phyloP scores from a whole-genome alignment of 2,888 invertebrate species.

The Caenorhabditis angaria region DNA sequence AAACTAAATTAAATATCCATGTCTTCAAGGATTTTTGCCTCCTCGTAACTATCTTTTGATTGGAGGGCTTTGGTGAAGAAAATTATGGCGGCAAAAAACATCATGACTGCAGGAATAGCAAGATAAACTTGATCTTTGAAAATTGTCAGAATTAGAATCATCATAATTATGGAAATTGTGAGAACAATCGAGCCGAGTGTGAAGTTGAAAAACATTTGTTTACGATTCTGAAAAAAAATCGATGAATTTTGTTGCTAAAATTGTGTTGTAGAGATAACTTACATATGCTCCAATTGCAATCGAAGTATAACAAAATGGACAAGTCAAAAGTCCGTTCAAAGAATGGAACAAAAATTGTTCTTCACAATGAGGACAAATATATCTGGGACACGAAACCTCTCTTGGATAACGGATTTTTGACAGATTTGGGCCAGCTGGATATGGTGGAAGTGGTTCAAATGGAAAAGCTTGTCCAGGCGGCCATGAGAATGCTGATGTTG shows the following conservation, averaged over 20 bases:
- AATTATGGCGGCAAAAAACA: conserved; percentile 42
- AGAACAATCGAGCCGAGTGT: conserved; percentile 36
- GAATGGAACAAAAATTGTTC: conserved; percentile 54
- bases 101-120: conserved; percentile 40
- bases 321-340: conserved; percentile 46
- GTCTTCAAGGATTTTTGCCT: conserved; percentile 42
- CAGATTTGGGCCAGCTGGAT: conserved; percentile 55
- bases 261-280: conserved; percentile 11
- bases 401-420: conserved; percentile 52
- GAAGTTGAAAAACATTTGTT: conserved; percentile 39
- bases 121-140: conserved; percentile 41
- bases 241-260: background rate
- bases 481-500: conserved; percentile 45
- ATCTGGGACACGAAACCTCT: conserved; percentile 49
- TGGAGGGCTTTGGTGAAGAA: conserved; percentile 47
- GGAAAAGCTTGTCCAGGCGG: conserved; percentile 50
- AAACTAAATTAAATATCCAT: conserved; percentile 29
- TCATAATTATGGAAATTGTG: conserved; percentile 29
- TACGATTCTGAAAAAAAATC: conserved; percentile 31
- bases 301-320: conserved; percentile 53
- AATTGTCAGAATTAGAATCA: conserved; percentile 30
- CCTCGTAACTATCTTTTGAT: conserved; percentile 41
- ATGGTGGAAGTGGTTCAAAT: conserved; percentile 51
- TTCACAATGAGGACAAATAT: conserved; percentile 52
- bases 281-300: conserved; percentile 55